These are phyloP conservation scores for Halesus radiatus DNA, from an alignment of 1,140 invertebrate species.

Conservation along the genomic window DNA sequence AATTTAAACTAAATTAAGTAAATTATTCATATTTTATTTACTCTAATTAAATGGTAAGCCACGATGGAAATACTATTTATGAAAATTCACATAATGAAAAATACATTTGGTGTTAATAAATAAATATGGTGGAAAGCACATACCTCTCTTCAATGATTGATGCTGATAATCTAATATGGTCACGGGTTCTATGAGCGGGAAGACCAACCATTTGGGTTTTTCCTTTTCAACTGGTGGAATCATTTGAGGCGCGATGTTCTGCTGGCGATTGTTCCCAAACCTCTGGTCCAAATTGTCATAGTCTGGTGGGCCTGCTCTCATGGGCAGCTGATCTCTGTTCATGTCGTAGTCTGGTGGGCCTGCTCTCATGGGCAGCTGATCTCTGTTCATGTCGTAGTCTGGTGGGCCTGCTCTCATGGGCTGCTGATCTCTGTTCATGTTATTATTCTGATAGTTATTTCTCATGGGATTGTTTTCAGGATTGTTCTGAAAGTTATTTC, in stretches of 20 bases:
- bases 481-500: not conserved
- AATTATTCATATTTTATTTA: too few species aligned
- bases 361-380: too few species aligned
- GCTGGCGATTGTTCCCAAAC: not conserved
- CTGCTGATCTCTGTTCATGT: not conserved
- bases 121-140: not conserved
- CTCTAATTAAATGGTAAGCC: too few species aligned
- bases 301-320: too few species aligned
- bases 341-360: too few species aligned
- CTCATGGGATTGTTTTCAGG: not conserved
- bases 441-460: constrained; percentile 18
- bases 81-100: not conserved
- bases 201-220: constrained; percentile 62
- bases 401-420: not conserved
- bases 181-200: constrained; percentile 67
- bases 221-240: not conserved
- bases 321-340: too few species aligned
- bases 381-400: too few species aligned
- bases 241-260: not conserved
- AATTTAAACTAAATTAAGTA: too few species aligned
- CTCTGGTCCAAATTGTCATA: not conserved
- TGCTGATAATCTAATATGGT: constrained; percentile 83
- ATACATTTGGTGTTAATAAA: not conserved
- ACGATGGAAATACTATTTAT: too few species aligned
- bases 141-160: constrained; percentile 65